Evolutionary conservation across 2,113 vertebrate species (phyloP).

Genomic region (Osmerus eperlanus): DNA sequence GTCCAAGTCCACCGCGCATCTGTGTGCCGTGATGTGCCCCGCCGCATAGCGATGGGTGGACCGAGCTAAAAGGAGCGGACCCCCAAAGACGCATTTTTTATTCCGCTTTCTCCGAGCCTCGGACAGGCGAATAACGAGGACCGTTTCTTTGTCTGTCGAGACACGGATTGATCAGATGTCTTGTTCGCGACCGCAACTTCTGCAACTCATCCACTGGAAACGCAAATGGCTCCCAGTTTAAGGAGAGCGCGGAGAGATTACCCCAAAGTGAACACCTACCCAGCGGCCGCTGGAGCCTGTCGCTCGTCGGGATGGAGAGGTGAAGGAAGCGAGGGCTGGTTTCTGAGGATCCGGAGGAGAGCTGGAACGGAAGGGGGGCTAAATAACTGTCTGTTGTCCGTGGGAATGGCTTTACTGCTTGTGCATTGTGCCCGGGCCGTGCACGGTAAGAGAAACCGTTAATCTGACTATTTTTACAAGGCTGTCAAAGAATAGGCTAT

Average conservation of each 20-base stretch:
- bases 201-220: conserved; percentile 66
- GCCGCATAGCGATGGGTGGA: conserved; percentile 62
- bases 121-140: conserved; percentile 57
- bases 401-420: conserved; percentile 61
- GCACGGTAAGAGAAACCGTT: conserved; percentile 62
- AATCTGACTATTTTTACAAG: not conserved
- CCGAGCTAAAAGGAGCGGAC: conserved; percentile 46
- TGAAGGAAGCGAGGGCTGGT: conserved; percentile 50
- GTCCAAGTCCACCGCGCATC: conserved; percentile 27
- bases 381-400: conserved; percentile 54
- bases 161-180: conserved; percentile 68
- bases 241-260: conserved; percentile 58
- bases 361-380: conserved; percentile 55
- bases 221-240: conserved; percentile 70
- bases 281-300: conserved; percentile 38
- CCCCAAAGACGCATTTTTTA: conserved; percentile 56
- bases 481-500: not conserved
- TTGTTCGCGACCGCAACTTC: conserved; percentile 68
- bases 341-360: conserved; percentile 49
- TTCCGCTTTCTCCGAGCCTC: conserved; percentile 44
- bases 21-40: conserved; percentile 47
- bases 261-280: conserved; percentile 37
- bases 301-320: conserved; percentile 38
- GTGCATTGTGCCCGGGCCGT: conserved; percentile 63
- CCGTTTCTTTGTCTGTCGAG: conserved; percentile 37